Percentiles rank a stretch among this genome's conserved stretches.
Conservation (phyloP, 1,140 invertebrate genomes). For the Choristoneura fumiferana region DNA sequence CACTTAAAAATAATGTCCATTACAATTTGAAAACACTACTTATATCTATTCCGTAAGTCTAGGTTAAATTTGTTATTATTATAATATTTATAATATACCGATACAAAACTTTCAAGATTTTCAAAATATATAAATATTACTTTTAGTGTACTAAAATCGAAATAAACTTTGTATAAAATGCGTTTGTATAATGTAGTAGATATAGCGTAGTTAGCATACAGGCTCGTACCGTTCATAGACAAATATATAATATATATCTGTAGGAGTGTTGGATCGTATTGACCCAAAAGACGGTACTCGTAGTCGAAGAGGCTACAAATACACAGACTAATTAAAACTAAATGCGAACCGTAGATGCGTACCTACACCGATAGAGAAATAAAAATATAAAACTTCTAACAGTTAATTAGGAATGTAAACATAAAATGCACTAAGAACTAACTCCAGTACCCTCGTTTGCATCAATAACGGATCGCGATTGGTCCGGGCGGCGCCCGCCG, state of each 20-base stretch:
- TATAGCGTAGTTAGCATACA: conserved; percentile 9
- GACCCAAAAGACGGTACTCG: conserved; percentile 32
- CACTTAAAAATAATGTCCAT: conserved; percentile 65
- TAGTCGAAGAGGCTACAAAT: not conserved
- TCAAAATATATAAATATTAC: conserved; percentile 65
- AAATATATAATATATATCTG: conserved; percentile 3
- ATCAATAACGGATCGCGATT: conserved; percentile 20
- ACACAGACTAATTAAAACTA: conserved; percentile 23
- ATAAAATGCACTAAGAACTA: conserved; percentile 44
- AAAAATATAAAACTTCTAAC: conserved; percentile 32
- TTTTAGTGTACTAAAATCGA: conserved; percentile 32
- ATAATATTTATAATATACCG: conserved; percentile 65
- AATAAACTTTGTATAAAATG: conserved; percentile 34
- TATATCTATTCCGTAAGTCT: conserved; percentile 71
- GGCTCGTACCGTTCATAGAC: not conserved
- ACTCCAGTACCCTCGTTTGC: conserved; percentile 29
- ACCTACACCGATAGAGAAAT: conserved; percentile 32
- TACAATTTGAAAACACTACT: conserved; percentile 80
- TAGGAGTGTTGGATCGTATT: conserved; percentile 15
- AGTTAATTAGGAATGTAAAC: conserved; percentile 54
- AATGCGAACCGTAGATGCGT: conserved; percentile 27
- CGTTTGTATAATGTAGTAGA: conserved; percentile 23
- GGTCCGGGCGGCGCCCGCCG: not conserved
- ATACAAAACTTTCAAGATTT: conserved; percentile 57
- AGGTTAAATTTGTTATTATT: conserved; percentile 74